phyloP scores from a whole-genome alignment of 2,888 invertebrate genomes.

The Cynaeus angustus region DNA sequence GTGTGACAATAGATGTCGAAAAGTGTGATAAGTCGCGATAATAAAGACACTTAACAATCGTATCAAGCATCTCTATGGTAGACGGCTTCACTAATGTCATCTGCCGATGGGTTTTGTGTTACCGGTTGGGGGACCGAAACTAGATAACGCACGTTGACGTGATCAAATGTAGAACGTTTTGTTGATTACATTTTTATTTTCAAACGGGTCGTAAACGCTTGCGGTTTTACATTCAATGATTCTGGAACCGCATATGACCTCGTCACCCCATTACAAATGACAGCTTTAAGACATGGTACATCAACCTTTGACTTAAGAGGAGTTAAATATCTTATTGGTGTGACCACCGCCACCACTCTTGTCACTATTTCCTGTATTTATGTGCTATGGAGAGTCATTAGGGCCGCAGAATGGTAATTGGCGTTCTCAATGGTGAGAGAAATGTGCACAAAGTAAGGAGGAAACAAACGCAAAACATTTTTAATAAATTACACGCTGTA shows the following conservation, averaged over 20 bases:
- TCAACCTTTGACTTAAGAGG: slow-evolving; percentile 18
- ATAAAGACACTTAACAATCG: slow-evolving; percentile 62
- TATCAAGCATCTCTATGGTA: slow-evolving; percentile 61
- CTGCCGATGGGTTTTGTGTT: slow-evolving; percentile 60
- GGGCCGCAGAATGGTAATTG: background rate
- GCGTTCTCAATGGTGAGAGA: background rate
- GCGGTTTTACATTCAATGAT: slow-evolving; percentile 28
- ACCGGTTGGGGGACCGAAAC: slow-evolving; percentile 57
- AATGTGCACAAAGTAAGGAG: slow-evolving; percentile 2
- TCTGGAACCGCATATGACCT: slow-evolving; percentile 35
- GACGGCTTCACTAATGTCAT: slow-evolving; percentile 59
- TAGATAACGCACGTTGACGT: slow-evolving; percentile 57
- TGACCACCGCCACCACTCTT: slow-evolving; percentile 22
- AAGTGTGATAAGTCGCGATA: slow-evolving; percentile 54
- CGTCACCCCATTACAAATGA: slow-evolving; percentile 36
- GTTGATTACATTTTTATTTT: slow-evolving; percentile 3
- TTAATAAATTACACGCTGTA: too few species aligned
- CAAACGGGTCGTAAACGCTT: slow-evolving; percentile 17
- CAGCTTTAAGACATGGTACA: slow-evolving; percentile 28
- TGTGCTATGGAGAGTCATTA: slow-evolving; percentile 8
- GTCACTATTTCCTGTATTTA: slow-evolving; percentile 23
- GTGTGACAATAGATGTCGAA: slow-evolving; percentile 65
- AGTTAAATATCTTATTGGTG: slow-evolving; percentile 28
- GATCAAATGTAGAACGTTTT: slow-evolving; percentile 41
- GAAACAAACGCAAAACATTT: too few species aligned